Evolutionary conservation across 1,140 invertebrate species (phyloP).

Genomic region (Zophobas atratus): DNA sequence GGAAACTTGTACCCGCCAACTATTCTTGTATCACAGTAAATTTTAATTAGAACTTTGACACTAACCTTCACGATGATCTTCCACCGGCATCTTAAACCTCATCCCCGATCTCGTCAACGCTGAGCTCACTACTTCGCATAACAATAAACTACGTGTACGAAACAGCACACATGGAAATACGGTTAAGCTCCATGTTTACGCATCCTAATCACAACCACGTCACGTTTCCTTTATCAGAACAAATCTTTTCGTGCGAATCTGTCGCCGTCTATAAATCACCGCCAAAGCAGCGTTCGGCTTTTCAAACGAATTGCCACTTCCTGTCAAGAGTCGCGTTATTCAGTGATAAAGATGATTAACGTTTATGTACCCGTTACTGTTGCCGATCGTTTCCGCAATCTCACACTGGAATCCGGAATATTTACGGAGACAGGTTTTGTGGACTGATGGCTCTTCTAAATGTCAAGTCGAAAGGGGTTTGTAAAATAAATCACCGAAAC

Average conservation of each 20-base stretch:
- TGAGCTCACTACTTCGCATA: too few species aligned
- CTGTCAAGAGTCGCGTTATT: not conserved
- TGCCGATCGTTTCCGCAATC: not conserved
- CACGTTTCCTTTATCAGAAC: not conserved
- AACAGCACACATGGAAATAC: too few species aligned
- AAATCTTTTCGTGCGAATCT: not conserved
- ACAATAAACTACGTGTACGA: too few species aligned
- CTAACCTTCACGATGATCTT: too few species aligned
- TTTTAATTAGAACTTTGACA: too few species aligned
- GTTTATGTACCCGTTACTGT: not conserved
- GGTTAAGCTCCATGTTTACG: too few species aligned
- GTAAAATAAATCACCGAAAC: not conserved
- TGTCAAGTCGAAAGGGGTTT: too few species aligned
- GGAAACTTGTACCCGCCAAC: too few species aligned
- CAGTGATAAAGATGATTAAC: not conserved
- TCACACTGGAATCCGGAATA: not conserved
- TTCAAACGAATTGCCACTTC: constrained; percentile 2
- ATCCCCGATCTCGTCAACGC: too few species aligned
- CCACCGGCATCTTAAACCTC: too few species aligned
- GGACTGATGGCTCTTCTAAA: not conserved
- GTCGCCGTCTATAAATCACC: not conserved
- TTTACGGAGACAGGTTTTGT: not conserved
- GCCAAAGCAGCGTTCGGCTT: not conserved
- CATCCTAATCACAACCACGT: too few species aligned
- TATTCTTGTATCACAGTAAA: too few species aligned